phyloP scores from a whole-genome alignment of 2,888 invertebrate species.

The Polydrusus tereticollis region DNA sequence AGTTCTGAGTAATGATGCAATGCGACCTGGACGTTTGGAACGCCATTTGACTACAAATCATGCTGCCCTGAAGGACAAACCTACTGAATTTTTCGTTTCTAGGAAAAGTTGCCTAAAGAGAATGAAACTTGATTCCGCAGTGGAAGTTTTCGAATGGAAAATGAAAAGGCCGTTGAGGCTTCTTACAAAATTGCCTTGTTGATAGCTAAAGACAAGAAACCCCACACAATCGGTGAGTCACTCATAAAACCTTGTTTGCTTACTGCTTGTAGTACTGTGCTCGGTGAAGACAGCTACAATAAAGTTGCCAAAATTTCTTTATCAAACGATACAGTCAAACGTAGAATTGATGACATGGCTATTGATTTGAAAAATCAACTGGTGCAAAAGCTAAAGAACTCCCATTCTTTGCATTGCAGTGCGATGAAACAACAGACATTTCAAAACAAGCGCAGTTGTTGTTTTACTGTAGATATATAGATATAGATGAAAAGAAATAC shows the following conservation, averaged over 20 bases:
- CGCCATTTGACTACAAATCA: neutral
- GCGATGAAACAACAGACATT: neutral
- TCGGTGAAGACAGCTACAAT: conserved; percentile 45
- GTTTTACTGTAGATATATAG: neutral
- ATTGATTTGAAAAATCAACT: conserved; percentile 21
- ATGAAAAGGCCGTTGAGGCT: neutral
- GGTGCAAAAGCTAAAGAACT: neutral
- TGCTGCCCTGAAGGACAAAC: neutral
- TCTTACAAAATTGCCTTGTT: conserved; percentile 19
- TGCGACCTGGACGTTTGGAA: neutral
- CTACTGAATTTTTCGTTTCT: neutral
- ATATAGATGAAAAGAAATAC: neutral
- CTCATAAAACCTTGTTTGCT: conserved; percentile 13
- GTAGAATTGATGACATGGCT: conserved; percentile 47
- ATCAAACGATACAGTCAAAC: conserved; percentile 46
- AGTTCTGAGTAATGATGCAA: neutral
- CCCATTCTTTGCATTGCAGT: neutral
- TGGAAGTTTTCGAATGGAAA: neutral
- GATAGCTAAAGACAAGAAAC: conserved; percentile 51
- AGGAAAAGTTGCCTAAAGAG: neutral
- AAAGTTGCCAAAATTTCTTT: conserved; percentile 47
- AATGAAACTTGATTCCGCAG: neutral
- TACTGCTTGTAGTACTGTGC: conserved; percentile 37
- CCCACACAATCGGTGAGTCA: neutral
- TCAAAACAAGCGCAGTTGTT: neutral